Percentiles rank a stretch among this genome's conserved stretches.
These are phyloP conservation scores for Pseudolaguvia tuberculata DNA, from an alignment of 2,113 vertebrate genomes.

Conservation along the genomic window DNA sequence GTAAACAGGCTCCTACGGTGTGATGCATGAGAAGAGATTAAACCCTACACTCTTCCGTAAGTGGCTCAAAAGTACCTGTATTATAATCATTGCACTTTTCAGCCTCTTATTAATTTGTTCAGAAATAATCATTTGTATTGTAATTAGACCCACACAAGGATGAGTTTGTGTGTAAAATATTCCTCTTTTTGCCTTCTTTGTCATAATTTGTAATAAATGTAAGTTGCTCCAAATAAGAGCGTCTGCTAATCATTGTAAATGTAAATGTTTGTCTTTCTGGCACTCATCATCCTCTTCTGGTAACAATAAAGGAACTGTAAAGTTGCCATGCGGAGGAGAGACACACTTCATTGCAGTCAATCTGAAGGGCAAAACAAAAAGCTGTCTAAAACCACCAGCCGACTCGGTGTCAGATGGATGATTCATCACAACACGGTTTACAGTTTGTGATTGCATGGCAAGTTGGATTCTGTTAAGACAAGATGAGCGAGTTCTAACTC, in stretches of 20 bases:
- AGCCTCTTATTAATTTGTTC: too few relatives aligned
- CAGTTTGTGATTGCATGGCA: constrained; percentile 21
- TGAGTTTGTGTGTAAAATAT: too few relatives aligned
- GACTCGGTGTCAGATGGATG: not conserved
- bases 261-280: constrained; percentile 1
- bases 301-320: not conserved
- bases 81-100: too few relatives aligned
- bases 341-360: not conserved
- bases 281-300: constrained; percentile 15
- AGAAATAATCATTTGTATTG: too few relatives aligned
- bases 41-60: too few relatives aligned
- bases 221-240: too few relatives aligned
- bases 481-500: constrained; percentile 3
- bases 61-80: too few relatives aligned
- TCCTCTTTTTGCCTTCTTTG: not conserved
- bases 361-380: not conserved
- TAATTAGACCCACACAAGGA: too few relatives aligned
- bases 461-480: constrained; percentile 32
- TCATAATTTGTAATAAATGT: too few relatives aligned
- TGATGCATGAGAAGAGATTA: too few relatives aligned
- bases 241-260: too few relatives aligned
- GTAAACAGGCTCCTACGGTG: too few relatives aligned
- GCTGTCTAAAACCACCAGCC: constrained; percentile 15
- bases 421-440: constrained; percentile 2
- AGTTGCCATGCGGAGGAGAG: constrained; percentile 5